These are phyloP conservation scores for Bryconaethiops microstoma DNA, from an alignment of 2,797 vertebrate species.

Conservation along the genomic window DNA sequence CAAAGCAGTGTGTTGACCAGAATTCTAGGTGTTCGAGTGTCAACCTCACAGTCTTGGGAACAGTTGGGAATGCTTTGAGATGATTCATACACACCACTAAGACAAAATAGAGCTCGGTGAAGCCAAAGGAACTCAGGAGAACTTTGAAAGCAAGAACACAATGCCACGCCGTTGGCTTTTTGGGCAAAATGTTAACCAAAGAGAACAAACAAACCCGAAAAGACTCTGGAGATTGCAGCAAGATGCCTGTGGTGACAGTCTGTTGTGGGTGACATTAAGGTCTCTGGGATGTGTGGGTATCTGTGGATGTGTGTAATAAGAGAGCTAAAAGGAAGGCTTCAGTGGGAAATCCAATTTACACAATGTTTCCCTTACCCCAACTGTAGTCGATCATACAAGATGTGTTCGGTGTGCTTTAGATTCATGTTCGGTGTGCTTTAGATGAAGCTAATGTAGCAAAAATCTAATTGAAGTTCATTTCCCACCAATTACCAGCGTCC, in stretches of 20 bases:
- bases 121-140: constrained; percentile 37
- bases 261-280: constrained; percentile 15
- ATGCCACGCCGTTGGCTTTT: constrained; percentile 21
- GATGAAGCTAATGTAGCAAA: background rate
- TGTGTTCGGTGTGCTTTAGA: background rate
- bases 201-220: constrained; percentile 47
- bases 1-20: constrained; percentile 45
- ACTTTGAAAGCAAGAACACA: constrained; percentile 10
- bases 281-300: constrained; percentile 12
- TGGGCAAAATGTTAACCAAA: constrained; percentile 42
- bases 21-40: constrained; percentile 41
- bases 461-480: background rate
- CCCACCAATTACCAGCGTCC: no score
- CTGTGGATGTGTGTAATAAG: constrained; percentile 11
- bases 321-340: background rate
- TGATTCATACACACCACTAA: constrained; percentile 37
- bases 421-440: background rate
- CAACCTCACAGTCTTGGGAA: constrained; percentile 31
- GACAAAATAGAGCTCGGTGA: constrained; percentile 15
- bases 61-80: constrained; percentile 39
- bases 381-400: background rate
- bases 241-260: constrained; percentile 31
- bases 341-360: background rate
- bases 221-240: constrained; percentile 34
- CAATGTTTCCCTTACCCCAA: background rate